Conservation (phyloP, 2,797 vertebrate species). For the Takifugu ocellatus region DNA sequence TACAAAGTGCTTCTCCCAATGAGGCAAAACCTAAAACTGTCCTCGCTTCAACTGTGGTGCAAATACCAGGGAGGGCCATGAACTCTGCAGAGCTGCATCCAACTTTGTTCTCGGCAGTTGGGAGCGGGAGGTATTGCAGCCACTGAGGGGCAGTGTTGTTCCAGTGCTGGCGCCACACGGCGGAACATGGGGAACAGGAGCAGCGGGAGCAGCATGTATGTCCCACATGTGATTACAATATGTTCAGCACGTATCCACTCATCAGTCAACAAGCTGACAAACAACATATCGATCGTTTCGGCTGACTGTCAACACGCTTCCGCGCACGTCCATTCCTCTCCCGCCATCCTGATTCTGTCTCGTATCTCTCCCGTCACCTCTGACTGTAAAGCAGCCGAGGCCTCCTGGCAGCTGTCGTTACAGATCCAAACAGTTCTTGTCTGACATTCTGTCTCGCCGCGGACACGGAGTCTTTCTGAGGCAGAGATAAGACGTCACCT, state of each 20-base stretch:
- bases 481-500: constrained; percentile 38
- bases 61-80: constrained; percentile 38
- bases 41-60: constrained; percentile 38
- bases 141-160: constrained; percentile 79
- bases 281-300: constrained; percentile 4
- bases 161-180: constrained; percentile 44
- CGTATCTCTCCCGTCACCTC: constrained; percentile 52
- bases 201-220: constrained; percentile 21
- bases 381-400: constrained; percentile 52
- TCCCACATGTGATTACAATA: constrained; percentile 52
- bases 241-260: constrained; percentile 43
- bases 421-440: no score
- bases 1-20: constrained; percentile 19
- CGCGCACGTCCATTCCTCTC: constrained; percentile 19
- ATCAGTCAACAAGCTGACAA: constrained; percentile 5
- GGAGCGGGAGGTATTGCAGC: constrained; percentile 33
- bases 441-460: constrained; percentile 41
- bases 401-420: constrained; percentile 51
- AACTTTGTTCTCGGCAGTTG: neutral
- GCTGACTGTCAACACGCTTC: constrained; percentile 1
- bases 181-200: constrained; percentile 4
- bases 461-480: constrained; percentile 38
- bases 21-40: constrained; percentile 30
- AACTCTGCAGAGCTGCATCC: constrained; percentile 18
- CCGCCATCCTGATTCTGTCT: constrained; percentile 59